Base-by-base conservation (phyloP, 2,797 vertebrate species). In the Hybognathus amarus region DNA sequence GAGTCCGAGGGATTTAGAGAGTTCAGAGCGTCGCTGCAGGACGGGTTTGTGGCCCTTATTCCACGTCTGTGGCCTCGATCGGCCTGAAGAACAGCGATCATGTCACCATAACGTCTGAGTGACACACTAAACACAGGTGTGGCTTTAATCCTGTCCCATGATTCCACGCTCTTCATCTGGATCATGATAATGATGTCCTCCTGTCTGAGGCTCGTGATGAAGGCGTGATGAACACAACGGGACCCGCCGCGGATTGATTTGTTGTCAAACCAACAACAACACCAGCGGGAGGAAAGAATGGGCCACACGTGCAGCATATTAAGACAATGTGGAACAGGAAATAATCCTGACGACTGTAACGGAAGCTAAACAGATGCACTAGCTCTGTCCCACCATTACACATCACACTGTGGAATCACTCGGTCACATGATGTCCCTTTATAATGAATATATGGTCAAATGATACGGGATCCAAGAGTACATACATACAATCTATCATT, bases 241-340 rank as follows among this genome's bases (percentile, higher is more conserved):
- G 45, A 78, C 68, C 74, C 83, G 85, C 79, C 77, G 81, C 83
- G 85, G 83, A 92, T 87, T 86, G 90, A 93, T 93, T 89, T 88
- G 76, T 87, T 91, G 87, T 89, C 85, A 79, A 38, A 71, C 40
- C 42, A 67, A 66, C 76, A 47, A 67, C 75, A 86, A 82, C 87
- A 83, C 70, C 56, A 83, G 59, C 70, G 4, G 42, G 42, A 82
- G 74, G 69, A 85, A 80, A 82, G 69, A 86, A 85, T 82, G 45
- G 78, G 15, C 24, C 36, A 66, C 54, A 45, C 15, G 47, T 38
- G 82, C 42, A 56, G 56, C 33, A 47, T 61, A 50, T 71, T 61
- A 71, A 88, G n/a, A 79, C 75, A 77, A 56, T 50, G 67, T 66
- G 56, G 77, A 73, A 42, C 70, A 67, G 22, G 17, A 13, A 54